These are phyloP conservation scores for Cataglyphis altisquamis DNA, from an alignment of 2,888 invertebrate species.

Conservation along the genomic window DNA sequence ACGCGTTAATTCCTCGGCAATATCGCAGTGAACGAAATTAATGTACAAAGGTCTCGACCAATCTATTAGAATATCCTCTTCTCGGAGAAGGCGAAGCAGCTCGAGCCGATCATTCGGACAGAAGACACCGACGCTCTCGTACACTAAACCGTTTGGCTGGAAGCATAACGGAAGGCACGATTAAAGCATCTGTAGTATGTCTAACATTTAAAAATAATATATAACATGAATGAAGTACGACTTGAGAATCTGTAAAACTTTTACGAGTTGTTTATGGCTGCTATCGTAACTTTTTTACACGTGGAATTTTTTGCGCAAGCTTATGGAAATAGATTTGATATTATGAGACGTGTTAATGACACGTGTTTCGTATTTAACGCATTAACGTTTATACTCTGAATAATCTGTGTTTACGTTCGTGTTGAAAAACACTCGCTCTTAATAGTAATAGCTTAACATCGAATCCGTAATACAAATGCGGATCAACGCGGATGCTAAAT, in stretches of 20 bases:
- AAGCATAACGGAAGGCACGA: conserved; percentile 77
- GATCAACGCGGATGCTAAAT: conserved; percentile 27
- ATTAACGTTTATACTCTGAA: background rate
- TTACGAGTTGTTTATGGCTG: conserved; percentile 19
- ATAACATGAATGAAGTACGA: background rate
- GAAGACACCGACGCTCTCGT: conserved; percentile 95
- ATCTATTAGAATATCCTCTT: conserved; percentile 93
- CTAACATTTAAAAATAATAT: background rate
- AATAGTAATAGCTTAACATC: background rate
- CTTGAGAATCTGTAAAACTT: background rate
- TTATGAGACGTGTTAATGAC: background rate
- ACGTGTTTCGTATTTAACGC: background rate
- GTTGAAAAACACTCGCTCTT: background rate
- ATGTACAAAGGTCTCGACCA: conserved; percentile 94
- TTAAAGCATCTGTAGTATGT: background rate
- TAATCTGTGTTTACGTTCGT: background rate
- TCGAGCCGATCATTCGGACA: conserved; percentile 93
- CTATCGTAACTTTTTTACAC: background rate
- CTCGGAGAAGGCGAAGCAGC: conserved; percentile 90
- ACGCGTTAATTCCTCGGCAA: conserved; percentile 92
- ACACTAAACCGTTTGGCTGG: conserved; percentile 92
- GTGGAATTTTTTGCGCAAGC: background rate
- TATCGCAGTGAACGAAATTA: conserved; percentile 94
- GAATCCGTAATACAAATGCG: background rate
- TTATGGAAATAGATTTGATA: background rate